Evolutionary conservation across 2,888 invertebrate genomes (phyloP), one percentile per base, ranked within the genome.

Genomic region (Patella pellucida): DNA sequence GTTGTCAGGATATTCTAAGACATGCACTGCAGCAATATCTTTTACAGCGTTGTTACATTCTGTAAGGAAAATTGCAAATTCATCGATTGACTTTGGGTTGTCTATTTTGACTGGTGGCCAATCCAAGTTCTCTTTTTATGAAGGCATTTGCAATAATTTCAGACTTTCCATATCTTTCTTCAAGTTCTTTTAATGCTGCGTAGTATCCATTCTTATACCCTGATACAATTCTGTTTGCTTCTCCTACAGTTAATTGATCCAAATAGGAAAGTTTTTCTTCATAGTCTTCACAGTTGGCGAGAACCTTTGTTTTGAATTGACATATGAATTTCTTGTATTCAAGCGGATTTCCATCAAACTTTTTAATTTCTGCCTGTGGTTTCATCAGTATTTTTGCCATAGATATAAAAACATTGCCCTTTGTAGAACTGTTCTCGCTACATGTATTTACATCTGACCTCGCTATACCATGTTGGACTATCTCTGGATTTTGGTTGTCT

Each of bases 301-400:
- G 11, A 51, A 77, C 50, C 15, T 62, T 77, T 12, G 71, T 54
- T 15, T 74, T 75, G 31, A 77, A 77, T 56, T 77, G 74, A 31
- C 74, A 16, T 14, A 76, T 74, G 54, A 76, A 76, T 27, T 52
- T 73, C 15, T 50, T 14, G 62, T 75, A 76, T 27, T 77, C 70
- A 14, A 81, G 68, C 2, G 79, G 79, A 50, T 79, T 68, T 50
- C 81, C 79, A 50, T 68, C 31, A 69, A 81, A 81, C 31, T 76
- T 74, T 56, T 68, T 76, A 31, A 81, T 71, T 19, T 79, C 79
- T 7, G 74, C 15, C 9, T 69, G 50, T 0, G 79, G 79, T 68
- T 76, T 79, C 56, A 72, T 71, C 14, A 80, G 27, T 16, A 19
- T 11, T 52, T 50, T 50, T 16, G n/a, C 31, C 15, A 69, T 12